Percentiles rank a stretch among this genome's conserved stretches.
Conservation (phyloP, 2,888 invertebrate species). For the Drosophila infuscata region DNA sequence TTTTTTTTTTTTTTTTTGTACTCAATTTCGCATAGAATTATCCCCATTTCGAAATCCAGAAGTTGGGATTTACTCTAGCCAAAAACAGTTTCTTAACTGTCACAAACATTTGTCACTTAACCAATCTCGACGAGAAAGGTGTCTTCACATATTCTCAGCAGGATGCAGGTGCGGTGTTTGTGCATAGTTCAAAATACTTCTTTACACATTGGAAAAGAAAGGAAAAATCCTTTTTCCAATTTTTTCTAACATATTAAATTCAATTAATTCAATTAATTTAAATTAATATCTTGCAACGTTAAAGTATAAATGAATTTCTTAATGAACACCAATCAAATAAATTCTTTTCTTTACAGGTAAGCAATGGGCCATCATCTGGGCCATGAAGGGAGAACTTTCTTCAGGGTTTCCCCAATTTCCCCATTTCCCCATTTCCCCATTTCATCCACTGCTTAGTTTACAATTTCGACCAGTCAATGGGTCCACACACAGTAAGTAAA, state of each 20-base stretch:
- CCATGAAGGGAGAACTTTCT: not conserved
- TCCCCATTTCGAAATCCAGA: not conserved
- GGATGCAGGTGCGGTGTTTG: not conserved
- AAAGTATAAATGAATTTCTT: not conserved
- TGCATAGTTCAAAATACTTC: not conserved
- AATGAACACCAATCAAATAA: constrained; percentile 13
- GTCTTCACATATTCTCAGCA: not conserved
- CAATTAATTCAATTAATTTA: not conserved
- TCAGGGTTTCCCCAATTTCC: not conserved
- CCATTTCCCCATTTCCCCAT: not conserved
- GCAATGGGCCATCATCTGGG: constrained; percentile 19
- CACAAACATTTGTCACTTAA: not conserved
- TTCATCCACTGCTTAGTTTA: not conserved
- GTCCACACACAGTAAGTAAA: constrained; percentile 9
- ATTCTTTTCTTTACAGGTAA: constrained; percentile 25
- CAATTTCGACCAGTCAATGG: not conserved
- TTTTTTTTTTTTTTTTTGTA: not conserved
- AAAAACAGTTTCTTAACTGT: not conserved
- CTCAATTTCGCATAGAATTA: not conserved
- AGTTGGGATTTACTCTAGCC: not conserved
- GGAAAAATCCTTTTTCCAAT: not conserved
- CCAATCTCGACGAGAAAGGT: not conserved
- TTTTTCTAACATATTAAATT: not conserved
- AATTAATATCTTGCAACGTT: not conserved
- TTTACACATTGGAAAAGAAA: not conserved